Percentiles rank a stretch among this genome's conserved stretches.
Conservation (phyloP, 2,888 invertebrate genomes). For the Drosophila meridiana region DNA sequence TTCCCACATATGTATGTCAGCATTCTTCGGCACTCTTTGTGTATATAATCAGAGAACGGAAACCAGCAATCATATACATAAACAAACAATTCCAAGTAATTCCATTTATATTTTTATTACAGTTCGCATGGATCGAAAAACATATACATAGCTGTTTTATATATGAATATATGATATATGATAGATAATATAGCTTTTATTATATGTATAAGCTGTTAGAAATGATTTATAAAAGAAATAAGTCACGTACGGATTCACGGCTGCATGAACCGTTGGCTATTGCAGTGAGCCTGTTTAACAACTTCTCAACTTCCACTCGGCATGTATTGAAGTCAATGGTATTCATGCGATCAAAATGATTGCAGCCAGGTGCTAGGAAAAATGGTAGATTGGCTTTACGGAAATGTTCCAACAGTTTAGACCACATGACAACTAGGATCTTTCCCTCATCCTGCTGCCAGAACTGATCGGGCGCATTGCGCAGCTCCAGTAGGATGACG, state of each 20-base stretch:
- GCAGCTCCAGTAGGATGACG: constrained; percentile 31
- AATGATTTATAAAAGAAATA: neutral
- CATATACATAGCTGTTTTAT: neutral
- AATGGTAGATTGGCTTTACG: constrained; percentile 1
- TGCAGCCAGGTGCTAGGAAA: constrained; percentile 26
- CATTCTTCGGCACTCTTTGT: neutral
- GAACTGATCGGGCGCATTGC: neutral
- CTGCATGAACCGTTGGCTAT: neutral
- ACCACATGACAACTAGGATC: constrained; percentile 32
- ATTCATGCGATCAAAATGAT: constrained; percentile 30
- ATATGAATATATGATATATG: neutral
- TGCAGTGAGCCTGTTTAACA: neutral
- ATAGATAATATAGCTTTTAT: neutral
- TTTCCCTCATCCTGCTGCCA: constrained; percentile 33
- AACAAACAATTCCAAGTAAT: neutral
- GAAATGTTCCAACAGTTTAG: constrained; percentile 14
- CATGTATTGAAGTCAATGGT: neutral
- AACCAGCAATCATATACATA: neutral
- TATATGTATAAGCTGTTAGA: neutral
- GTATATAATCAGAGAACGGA: neutral
- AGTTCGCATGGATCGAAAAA: neutral
- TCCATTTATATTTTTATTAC: neutral
- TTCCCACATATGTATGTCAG: too few relatives aligned
- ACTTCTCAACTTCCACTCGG: neutral
- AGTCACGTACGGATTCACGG: neutral